A percentile compares a stretch with the other conserved stretches of the same genome.
Conservation (phyloP, 2,113 vertebrate species). For the Nestor notabilis region DNA sequence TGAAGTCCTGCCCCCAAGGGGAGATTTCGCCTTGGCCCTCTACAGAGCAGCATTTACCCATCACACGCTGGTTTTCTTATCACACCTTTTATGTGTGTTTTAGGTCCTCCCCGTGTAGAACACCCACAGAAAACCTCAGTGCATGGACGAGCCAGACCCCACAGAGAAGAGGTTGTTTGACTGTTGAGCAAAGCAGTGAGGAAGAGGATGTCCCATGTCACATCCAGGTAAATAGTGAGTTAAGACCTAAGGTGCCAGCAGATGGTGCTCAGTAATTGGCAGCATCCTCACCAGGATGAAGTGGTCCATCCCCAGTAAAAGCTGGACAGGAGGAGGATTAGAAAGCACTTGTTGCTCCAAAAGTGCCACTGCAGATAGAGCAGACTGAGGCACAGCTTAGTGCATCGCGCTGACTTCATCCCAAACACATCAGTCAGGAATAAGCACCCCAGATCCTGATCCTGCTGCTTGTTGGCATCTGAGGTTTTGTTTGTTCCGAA, state of each 20-base stretch:
- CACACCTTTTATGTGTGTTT: not conserved
- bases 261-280: slow-evolving; percentile 31
- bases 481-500: not conserved
- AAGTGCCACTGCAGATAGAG: not conserved
- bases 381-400: not conserved
- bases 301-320: not conserved
- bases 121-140: not conserved
- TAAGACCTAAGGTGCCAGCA: slow-evolving; percentile 34
- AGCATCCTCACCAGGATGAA: not conserved
- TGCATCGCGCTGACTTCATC: not conserved
- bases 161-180: not conserved
- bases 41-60: not conserved
- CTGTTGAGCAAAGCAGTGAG: not conserved
- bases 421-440: not conserved
- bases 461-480: not conserved
- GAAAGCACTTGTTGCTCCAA: not conserved
- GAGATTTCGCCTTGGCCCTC: not conserved
- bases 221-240: not conserved
- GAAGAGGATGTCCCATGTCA: fast-evolving
- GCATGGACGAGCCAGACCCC: not conserved
- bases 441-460: not conserved
- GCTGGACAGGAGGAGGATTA: not conserved
- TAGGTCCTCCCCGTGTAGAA: not conserved
- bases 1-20: not conserved
- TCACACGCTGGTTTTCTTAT: fast-evolving